A percentile compares a stretch with the other conserved stretches of the same genome.
phyloP scores from a whole-genome alignment of 2,888 invertebrate species.

The Leptinotarsa tumamoca region DNA sequence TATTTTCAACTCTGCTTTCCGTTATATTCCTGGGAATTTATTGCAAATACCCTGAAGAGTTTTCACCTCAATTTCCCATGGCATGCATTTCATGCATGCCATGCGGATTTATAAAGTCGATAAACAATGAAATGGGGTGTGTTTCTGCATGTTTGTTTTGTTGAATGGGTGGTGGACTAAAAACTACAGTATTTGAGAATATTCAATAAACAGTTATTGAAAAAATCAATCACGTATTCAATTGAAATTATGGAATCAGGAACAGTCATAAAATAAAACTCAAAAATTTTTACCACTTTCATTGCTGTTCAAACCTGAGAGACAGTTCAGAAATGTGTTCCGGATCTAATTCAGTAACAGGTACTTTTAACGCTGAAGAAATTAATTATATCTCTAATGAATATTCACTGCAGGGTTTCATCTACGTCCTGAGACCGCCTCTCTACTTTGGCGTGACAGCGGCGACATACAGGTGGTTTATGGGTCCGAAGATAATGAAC shows the following conservation, averaged over 20 bases:
- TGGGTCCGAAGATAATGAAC: slow-evolving; percentile 20
- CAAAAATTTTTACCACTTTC: neutral
- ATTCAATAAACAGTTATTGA: no score
- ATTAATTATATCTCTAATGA: slow-evolving; percentile 41
- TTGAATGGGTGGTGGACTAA: no score
- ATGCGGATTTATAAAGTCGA: no score
- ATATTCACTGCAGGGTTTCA: slow-evolving; percentile 36
- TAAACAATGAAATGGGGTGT: no score
- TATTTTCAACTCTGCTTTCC: no score
- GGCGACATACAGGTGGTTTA: slow-evolving; percentile 32
- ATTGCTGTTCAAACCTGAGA: neutral
- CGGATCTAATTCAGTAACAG: slow-evolving; percentile 32
- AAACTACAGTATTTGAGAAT: no score
- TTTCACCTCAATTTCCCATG: no score
- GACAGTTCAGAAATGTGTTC: slow-evolving; percentile 22
- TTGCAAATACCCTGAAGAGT: no score
- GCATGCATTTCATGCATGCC: no score
- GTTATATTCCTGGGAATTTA: no score
- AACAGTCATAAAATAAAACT: slow-evolving; percentile 21
- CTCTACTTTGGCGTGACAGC: slow-evolving; percentile 14
- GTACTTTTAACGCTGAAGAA: slow-evolving; percentile 35
- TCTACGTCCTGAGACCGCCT: slow-evolving; percentile 24
- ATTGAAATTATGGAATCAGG: neutral
- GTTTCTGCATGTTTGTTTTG: no score
- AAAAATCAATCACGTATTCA: no score